Evolutionary conservation across 1,140 invertebrate genomes (phyloP), one percentile per base, ranked within the genome.

Genomic region (Bombus pascuorum): DNA sequence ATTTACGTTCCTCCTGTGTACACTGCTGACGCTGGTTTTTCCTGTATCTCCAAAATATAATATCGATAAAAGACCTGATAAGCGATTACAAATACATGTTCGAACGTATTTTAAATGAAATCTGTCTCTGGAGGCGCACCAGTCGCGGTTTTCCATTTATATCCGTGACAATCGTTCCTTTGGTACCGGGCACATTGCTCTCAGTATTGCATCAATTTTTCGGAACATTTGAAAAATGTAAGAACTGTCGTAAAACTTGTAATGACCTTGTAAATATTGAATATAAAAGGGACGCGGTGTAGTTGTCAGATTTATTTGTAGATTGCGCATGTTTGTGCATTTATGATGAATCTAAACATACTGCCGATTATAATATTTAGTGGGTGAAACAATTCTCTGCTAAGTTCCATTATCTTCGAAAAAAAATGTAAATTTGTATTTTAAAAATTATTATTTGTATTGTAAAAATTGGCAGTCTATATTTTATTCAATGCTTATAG

Each of bases 51-150:
- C 44, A 12, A 42, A 42, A 77, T 34, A 22, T 10, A 22, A 77
- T 32, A 42, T 3, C 53, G 57, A 42, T 77, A 77, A n/a, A 77
- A 39, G 28, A 12, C 13, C 75, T 77, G 57, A 77, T 62, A 62
- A 77, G 15, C 75, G 75, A 62, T 77, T 76, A 10, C 73, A 25
- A 34, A 28, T 32, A 47, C 37, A n/a, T n/a, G 37, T 39, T 39
- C 37, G 28, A 42, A 32, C 18, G 37, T 62, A 62, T 77, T 62
- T 42, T n/a, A 32, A 39, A 39, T 76, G 57, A 76, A 76, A 39
- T n/a, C 74, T 39, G 74, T 25, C 74, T 28, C 75, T 9, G 13
- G 75, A 34, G 37, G 15, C 28, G 28, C 25, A 22, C 25, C 12
- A 76, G 1, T 39, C 8, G 15, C n/a, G 2, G 57, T 78, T 66